Conservation (phyloP, 2,888 invertebrate genomes). For the Invenusta paracnida region DNA sequence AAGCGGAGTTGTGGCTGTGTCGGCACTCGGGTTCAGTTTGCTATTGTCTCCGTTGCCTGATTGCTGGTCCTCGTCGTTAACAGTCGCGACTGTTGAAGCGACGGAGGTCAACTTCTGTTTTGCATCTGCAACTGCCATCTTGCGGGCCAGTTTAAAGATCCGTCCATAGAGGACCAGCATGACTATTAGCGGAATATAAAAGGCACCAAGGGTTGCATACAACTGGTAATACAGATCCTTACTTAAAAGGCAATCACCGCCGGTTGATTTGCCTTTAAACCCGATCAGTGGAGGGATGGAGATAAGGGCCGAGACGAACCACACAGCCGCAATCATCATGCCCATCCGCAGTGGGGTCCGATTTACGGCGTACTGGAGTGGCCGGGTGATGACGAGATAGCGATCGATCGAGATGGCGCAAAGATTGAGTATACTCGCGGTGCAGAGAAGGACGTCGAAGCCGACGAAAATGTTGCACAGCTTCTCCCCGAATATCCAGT, state of each 20-base stretch:
- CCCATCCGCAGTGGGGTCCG: slow-evolving; percentile 73
- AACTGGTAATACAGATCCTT: slow-evolving; percentile 51
- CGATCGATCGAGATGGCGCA: slow-evolving; percentile 65
- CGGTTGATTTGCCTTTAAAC: slow-evolving; percentile 46
- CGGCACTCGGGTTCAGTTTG: too few species aligned
- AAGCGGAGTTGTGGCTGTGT: too few species aligned
- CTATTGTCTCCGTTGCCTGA: too few species aligned
- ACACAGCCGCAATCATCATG: slow-evolving; percentile 53
- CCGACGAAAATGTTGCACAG: not conserved
- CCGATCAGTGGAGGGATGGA: slow-evolving; percentile 54
- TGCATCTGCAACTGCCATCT: slow-evolving; percentile 31
- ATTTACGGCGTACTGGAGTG: slow-evolving; percentile 87
- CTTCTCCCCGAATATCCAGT: not conserved
- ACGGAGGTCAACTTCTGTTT: too few species aligned
- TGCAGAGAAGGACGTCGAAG: slow-evolving; percentile 63
- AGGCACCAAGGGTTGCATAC: slow-evolving; percentile 52
- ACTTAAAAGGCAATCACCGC: slow-evolving; percentile 47
- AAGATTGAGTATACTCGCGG: slow-evolving; percentile 64
- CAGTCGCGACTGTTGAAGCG: too few species aligned
- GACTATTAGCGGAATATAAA: slow-evolving; percentile 50
- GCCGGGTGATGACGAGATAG: slow-evolving; percentile 68
- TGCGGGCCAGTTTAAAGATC: slow-evolving; percentile 47
- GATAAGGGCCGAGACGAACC: slow-evolving; percentile 51
- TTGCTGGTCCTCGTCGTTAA: too few species aligned
- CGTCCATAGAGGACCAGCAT: slow-evolving; percentile 51